Percentiles rank a stretch among this genome's conserved stretches.
Evolutionary conservation across 2,888 invertebrate species (phyloP).

Genomic region (Prosopocoilus inquinatus): DNA sequence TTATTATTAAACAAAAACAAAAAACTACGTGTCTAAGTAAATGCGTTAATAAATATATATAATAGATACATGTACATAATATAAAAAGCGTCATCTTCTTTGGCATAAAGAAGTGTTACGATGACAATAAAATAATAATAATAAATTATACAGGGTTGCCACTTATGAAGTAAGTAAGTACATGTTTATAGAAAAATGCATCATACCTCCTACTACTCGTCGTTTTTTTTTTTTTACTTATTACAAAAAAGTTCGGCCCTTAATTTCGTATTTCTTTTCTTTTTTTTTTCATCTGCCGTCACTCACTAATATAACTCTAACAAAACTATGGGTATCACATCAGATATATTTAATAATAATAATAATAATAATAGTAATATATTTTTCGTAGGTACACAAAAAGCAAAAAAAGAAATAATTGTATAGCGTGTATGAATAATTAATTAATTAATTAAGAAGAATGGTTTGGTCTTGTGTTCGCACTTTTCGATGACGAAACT

Average conservation of each 20-base stretch:
- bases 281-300: conserved; percentile 16
- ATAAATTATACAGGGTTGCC: too few relatives aligned
- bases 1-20: too few relatives aligned
- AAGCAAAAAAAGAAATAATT: conserved; percentile 44
- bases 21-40: too few relatives aligned
- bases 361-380: conserved; percentile 18
- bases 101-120: conserved; percentile 21
- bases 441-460: background rate
- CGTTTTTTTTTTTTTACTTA: too few relatives aligned
- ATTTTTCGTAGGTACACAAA: conserved; percentile 35
- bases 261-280: too few relatives aligned
- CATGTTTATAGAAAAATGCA: conserved; percentile 23
- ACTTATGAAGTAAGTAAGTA: conserved; percentile 12
- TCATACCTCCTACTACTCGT: too few relatives aligned
- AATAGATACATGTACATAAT: conserved; percentile 3
- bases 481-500: too few relatives aligned
- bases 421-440: conserved; percentile 34
- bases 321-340: conserved; percentile 45
- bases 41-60: background rate
- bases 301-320: conserved; percentile 25
- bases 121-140: too few relatives aligned
- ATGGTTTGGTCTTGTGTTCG: too few relatives aligned
- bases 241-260: conserved; percentile 16
- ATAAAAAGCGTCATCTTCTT: conserved; percentile 24
- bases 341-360: conserved; percentile 35